Conservation (phyloP, 2,113 vertebrate genomes). For the Halcyon malimbica region DNA sequence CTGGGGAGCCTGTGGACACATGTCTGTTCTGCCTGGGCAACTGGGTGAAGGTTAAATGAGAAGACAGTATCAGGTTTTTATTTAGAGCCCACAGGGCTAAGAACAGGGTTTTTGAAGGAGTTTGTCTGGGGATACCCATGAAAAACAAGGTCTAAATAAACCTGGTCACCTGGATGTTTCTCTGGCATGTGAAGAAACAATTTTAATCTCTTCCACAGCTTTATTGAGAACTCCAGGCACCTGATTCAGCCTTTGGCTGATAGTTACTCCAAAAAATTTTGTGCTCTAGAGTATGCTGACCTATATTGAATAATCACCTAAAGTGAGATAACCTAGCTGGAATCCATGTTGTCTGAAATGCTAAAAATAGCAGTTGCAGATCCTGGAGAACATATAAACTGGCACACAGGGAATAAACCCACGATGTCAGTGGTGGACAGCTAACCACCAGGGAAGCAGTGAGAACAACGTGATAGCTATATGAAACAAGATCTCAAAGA, state of each 20-base stretch:
- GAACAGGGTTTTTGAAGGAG: background rate
- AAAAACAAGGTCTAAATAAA: background rate
- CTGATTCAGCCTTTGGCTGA: background rate
- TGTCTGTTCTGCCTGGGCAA: background rate
- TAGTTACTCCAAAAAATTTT: background rate
- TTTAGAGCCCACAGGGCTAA: background rate
- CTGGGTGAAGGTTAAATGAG: background rate
- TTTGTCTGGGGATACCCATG: background rate
- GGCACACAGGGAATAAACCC: background rate
- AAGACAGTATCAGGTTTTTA: background rate
- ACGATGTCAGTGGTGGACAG: rapidly evolving
- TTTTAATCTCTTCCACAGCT: background rate
- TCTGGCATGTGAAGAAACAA: background rate
- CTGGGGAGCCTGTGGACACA: background rate
- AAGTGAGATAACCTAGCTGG: background rate
- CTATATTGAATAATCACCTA: background rate
- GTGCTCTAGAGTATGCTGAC: background rate
- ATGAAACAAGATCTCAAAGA: background rate
- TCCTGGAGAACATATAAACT: background rate
- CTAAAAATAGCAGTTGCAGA: background rate
- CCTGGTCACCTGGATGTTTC: background rate
- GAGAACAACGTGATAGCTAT: background rate
- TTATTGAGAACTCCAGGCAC: background rate
- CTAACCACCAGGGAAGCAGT: background rate
- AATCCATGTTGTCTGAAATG: background rate